These are phyloP conservation scores for Neocloeon triangulifer DNA, from an alignment of 1,140 invertebrate species.

Conservation along the genomic window DNA sequence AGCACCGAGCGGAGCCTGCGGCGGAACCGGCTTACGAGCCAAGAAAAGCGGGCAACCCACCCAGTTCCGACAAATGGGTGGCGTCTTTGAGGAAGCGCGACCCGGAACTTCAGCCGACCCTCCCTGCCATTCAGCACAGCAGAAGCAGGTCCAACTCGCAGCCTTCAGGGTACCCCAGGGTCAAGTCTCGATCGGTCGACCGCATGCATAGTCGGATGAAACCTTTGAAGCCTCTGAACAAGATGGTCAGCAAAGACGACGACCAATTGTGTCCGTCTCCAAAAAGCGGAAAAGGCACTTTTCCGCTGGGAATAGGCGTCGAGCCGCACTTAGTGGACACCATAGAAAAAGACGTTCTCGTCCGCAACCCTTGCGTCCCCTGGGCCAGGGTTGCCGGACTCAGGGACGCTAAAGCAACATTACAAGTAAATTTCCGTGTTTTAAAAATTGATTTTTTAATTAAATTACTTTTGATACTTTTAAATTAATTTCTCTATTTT, in stretches of 20 bases:
- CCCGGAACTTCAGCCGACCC: constrained; percentile 35
- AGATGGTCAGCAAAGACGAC: background rate
- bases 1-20: too few species aligned
- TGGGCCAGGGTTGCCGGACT: constrained; percentile 43
- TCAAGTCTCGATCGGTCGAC: constrained; percentile 12
- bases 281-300: constrained; percentile 11
- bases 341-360: constrained; percentile 37
- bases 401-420: constrained; percentile 35
- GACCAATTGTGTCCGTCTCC: background rate
- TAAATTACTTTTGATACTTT: too few species aligned
- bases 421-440: too few species aligned
- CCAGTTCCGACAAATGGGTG: constrained; percentile 28
- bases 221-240: constrained; percentile 1
- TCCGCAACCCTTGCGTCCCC: constrained; percentile 31
- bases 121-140: constrained; percentile 28
- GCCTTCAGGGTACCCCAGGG: constrained; percentile 9
- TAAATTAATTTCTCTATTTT: too few species aligned
- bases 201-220: constrained; percentile 8
- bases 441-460: too few species aligned
- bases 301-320: constrained; percentile 47
- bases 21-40: too few species aligned
- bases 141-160: constrained; percentile 15
- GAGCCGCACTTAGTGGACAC: constrained; percentile 60
- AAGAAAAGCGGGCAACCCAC: too few species aligned
- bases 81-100: constrained; percentile 33